Evolutionary conservation across 2,113 vertebrate species (phyloP).

Genomic region (Anolis carolinensis): DNA sequence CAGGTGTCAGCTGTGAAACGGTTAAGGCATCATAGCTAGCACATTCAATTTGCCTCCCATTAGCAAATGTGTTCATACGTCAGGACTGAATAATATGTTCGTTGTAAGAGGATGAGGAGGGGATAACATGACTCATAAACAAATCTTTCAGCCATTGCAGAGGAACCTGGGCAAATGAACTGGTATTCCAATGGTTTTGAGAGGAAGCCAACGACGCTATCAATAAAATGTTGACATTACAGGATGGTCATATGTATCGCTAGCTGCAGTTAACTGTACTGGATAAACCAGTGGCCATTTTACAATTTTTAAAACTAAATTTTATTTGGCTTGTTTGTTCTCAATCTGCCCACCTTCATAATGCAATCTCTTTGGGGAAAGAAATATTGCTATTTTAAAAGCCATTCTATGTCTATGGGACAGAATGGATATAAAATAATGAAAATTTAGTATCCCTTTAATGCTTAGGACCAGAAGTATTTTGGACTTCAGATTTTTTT

Average conservation of each 20-base stretch:
- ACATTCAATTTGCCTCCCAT: not conserved
- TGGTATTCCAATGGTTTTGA: not conserved
- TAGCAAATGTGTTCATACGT: not conserved
- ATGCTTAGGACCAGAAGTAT: no score
- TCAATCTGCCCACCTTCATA: not conserved
- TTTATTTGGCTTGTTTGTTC: not conserved
- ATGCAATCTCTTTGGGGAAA: not conserved
- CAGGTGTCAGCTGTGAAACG: slow-evolving; percentile 26
- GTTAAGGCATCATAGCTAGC: not conserved
- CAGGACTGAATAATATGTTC: not conserved
- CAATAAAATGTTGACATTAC: not conserved
- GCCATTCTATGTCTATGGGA: not conserved
- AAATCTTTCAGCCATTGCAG: not conserved
- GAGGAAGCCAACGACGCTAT: not conserved
- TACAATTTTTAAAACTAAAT: not conserved
- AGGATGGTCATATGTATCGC: not conserved
- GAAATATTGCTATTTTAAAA: not conserved
- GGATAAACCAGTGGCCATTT: no score
- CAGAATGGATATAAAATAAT: not conserved
- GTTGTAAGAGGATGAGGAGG: not conserved
- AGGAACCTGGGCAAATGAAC: not conserved
- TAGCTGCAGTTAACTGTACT: not conserved
- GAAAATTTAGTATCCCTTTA: not conserved
- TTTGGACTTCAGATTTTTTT: no score
- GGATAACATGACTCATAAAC: not conserved